phyloP scores from a whole-genome alignment of 2,113 vertebrate species.

The Coptodon rendalli region DNA sequence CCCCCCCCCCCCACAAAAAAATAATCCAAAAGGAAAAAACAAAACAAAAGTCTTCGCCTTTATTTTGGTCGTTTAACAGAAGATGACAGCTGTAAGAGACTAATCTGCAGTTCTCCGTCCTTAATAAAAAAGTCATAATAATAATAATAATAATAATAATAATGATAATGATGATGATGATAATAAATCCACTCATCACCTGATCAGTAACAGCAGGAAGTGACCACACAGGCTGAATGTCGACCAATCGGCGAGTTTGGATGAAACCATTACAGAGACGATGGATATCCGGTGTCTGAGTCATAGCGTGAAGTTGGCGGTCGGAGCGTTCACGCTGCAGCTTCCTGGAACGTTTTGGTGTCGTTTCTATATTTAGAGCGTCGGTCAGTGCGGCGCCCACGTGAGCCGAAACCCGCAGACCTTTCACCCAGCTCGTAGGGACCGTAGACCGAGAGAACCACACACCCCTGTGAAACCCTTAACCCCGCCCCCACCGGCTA shows the following conservation, averaged over 20 bases:
- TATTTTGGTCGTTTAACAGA: neutral
- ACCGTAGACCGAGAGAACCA: neutral
- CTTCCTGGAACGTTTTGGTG: neutral
- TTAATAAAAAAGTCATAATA: neutral
- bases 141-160: neutral
- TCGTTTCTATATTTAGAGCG: neutral
- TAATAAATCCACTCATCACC: neutral
- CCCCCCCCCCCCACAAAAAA: neutral
- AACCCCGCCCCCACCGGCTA: neutral
- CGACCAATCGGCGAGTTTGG: neutral
- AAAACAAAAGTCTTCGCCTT: neutral
- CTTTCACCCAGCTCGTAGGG: neutral
- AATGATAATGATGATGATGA: neutral
- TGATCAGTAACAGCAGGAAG: neutral
- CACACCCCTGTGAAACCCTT: neutral
- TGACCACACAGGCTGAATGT: neutral
- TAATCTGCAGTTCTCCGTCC: neutral
- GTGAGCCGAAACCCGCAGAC: neutral
- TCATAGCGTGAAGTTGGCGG: no score
- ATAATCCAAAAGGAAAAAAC: neutral
- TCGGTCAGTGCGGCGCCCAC: neutral
- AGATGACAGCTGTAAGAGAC: neutral
- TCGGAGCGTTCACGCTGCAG: neutral
- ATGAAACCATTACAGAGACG: neutral
- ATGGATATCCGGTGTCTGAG: neutral